phyloP scores from a whole-genome alignment of 2,113 vertebrate species.

The Acanthisitta chloris region DNA sequence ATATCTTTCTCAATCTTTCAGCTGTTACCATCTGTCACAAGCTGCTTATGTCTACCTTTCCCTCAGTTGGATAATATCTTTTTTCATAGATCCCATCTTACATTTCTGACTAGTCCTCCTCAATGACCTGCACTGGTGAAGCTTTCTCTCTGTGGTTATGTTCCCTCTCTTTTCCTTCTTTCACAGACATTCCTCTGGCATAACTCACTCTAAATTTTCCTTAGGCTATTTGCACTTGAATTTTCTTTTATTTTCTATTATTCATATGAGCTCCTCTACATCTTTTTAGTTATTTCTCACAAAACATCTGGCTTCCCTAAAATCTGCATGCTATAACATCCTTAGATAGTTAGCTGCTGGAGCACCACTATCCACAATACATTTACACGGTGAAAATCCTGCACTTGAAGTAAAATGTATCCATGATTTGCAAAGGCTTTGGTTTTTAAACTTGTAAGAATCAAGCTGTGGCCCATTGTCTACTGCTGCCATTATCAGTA shows the following conservation, averaged over 20 bases:
- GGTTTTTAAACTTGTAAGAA: neutral
- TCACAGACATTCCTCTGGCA: neutral
- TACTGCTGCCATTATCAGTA: neutral
- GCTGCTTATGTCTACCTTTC: neutral
- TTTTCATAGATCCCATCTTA: neutral
- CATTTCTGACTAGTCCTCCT: neutral
- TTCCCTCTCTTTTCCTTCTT: neutral
- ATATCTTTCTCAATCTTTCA: neutral
- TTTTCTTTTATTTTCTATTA: neutral
- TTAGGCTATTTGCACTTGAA: neutral
- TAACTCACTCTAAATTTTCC: conserved; percentile 34
- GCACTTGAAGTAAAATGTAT: neutral
- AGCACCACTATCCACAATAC: neutral
- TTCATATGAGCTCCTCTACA: neutral
- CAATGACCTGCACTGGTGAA: neutral
- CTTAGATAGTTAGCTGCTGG: neutral
- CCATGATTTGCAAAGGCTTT: neutral
- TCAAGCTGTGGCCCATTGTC: neutral
- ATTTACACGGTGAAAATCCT: neutral
- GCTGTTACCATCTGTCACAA: neutral
- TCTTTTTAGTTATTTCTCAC: neutral
- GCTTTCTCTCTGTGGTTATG: neutral
- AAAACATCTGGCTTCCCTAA: neutral
- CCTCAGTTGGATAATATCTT: neutral
- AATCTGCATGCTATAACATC: neutral